Evolutionary conservation across 2,113 vertebrate genomes (phyloP).

Genomic region (Aepyceros melampus): DNA sequence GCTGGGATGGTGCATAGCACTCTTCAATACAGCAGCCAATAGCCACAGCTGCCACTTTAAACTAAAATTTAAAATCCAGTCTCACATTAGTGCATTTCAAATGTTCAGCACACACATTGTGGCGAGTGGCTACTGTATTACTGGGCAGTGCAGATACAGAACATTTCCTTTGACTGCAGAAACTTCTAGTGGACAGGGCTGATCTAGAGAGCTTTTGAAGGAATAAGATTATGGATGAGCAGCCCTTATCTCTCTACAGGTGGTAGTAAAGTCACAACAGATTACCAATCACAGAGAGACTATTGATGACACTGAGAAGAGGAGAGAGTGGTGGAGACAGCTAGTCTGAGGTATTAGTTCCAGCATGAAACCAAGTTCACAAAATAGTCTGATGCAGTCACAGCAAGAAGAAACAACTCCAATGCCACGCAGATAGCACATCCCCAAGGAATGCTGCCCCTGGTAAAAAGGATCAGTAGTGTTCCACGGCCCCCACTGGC

Average conservation of each 20-base stretch:
- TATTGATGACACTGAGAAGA: background rate
- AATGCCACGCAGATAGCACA: background rate
- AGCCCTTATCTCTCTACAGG: background rate
- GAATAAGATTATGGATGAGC: background rate
- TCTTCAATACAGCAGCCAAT: background rate
- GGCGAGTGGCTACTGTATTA: background rate
- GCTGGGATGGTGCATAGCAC: background rate
- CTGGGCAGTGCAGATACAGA: background rate
- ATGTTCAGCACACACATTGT: background rate
- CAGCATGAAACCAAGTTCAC: slow-evolving; percentile 6
- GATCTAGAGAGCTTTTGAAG: background rate
- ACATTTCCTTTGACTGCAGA: background rate
- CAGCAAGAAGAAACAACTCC: background rate
- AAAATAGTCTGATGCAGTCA: background rate
- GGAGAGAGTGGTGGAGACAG: background rate
- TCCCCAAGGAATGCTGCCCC: background rate
- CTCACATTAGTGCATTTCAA: background rate
- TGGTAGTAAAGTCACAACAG: background rate
- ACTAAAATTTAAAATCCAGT: background rate
- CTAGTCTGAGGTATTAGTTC: background rate
- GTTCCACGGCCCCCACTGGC: background rate
- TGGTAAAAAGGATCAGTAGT: background rate
- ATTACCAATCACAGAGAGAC: background rate
- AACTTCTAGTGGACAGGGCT: background rate
- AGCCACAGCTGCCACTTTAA: background rate